phyloP scores from a whole-genome alignment of 2,113 vertebrate genomes.

The Brachypteracias leptosomus region DNA sequence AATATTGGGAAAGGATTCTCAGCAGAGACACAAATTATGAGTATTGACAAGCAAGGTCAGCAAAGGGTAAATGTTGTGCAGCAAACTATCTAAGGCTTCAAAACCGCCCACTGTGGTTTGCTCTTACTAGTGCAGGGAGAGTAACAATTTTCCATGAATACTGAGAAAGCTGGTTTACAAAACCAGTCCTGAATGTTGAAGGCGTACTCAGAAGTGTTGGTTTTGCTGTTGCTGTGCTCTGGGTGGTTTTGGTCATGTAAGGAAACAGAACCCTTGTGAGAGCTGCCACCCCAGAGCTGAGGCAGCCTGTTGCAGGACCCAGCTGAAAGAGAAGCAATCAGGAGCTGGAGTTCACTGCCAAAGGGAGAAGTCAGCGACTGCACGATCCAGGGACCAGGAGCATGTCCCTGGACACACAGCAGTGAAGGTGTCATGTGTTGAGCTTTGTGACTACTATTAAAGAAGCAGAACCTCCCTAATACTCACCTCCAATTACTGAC shows the following conservation, averaged over 20 bases:
- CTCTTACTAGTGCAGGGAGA: background rate
- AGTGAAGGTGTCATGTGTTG: background rate
- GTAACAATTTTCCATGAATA: background rate
- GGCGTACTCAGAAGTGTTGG: background rate
- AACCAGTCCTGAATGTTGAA: background rate
- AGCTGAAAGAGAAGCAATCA: accelerated
- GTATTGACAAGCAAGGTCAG: background rate
- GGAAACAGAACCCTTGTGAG: background rate
- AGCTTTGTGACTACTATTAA: background rate
- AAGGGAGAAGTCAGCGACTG: background rate
- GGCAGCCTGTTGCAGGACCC: background rate
- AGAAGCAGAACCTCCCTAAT: background rate
- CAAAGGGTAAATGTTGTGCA: background rate
- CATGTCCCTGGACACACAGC: accelerated
- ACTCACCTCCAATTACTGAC: background rate
- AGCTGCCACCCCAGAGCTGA: background rate
- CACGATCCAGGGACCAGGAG: background rate
- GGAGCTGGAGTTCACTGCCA: accelerated
- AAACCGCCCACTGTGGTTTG: background rate
- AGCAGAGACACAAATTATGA: background rate
- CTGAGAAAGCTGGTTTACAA: background rate
- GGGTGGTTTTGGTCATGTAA: background rate
- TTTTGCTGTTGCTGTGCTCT: background rate
- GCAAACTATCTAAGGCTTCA: background rate
- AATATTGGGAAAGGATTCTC: background rate